Evolutionary conservation across 2,797 vertebrate species (phyloP).

Genomic region (Smutsia temminckii): DNA sequence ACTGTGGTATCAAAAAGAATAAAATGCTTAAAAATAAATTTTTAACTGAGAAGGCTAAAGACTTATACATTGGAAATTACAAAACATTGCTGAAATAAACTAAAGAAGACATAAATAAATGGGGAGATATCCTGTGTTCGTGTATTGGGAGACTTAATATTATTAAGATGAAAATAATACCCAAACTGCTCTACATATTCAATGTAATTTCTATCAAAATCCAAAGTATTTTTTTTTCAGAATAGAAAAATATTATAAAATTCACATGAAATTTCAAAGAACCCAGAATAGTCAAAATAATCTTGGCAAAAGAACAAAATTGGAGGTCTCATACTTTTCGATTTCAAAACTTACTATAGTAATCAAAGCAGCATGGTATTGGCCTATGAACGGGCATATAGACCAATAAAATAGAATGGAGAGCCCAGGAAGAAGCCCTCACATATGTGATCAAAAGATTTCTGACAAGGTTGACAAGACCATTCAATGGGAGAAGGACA

Average conservation of each 20-base stretch:
- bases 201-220: not conserved
- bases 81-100: not conserved
- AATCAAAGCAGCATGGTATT: not conserved
- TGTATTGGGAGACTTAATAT: not conserved
- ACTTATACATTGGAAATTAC: not conserved
- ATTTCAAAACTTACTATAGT: not conserved
- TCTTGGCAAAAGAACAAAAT: slow-evolving; percentile 13
- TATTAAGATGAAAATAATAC: not conserved
- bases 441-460: not conserved
- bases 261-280: not conserved
- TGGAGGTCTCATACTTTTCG: not conserved
- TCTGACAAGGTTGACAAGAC: not conserved
- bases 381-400: not conserved
- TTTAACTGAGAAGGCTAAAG: not conserved
- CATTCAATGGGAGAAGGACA: not conserved
- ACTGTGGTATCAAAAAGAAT: not conserved
- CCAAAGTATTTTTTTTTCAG: not conserved
- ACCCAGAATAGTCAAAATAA: not conserved
- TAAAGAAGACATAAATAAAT: not conserved
- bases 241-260: slow-evolving; percentile 55
- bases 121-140: not conserved
- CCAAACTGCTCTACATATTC: not conserved
- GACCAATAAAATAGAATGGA: not conserved
- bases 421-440: not conserved
- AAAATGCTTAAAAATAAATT: not conserved